phyloP scores from a whole-genome alignment of 2,888 invertebrate species.

The Polymixis flavicincta region DNA sequence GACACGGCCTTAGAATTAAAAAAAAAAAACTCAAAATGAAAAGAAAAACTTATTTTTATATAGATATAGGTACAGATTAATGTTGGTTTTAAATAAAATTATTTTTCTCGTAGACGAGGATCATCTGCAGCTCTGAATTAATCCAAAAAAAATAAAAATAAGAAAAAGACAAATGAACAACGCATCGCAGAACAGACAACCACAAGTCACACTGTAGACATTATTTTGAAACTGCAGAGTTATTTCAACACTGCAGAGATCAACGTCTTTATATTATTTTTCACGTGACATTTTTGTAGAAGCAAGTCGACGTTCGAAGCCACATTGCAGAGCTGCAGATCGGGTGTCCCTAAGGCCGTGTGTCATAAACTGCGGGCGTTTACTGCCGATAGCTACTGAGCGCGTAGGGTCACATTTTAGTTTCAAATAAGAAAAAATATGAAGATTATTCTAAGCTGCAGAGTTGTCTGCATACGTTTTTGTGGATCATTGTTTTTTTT shows the following conservation, averaged over 20 bases:
- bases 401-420: slow-evolving; percentile 56
- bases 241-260: slow-evolving; percentile 29
- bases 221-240: slow-evolving; percentile 45
- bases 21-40: slow-evolving; percentile 43
- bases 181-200: slow-evolving; percentile 30
- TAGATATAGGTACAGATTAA: slow-evolving; percentile 21
- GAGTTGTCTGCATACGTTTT: slow-evolving; percentile 5
- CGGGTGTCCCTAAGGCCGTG: slow-evolving; percentile 76
- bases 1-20: slow-evolving; percentile 70
- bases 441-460: slow-evolving; percentile 11
- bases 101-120: slow-evolving; percentile 16
- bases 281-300: slow-evolving; percentile 32
- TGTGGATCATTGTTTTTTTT: slow-evolving; percentile 47
- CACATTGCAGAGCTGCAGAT: slow-evolving; percentile 49
- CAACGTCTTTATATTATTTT: slow-evolving; percentile 20
- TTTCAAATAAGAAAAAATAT: not conserved
- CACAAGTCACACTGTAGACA: slow-evolving; percentile 38
- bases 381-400: slow-evolving; percentile 35
- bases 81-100: slow-evolving; percentile 25
- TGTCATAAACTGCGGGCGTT: slow-evolving; percentile 85
- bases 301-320: slow-evolving; percentile 34
- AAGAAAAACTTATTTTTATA: slow-evolving; percentile 49
- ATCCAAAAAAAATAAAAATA: not conserved
- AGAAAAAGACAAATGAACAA: slow-evolving; percentile 7
- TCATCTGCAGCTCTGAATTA: slow-evolving; percentile 54